Evolutionary conservation across 2,888 invertebrate species (phyloP), one percentile per base, ranked within the genome.

Genomic region (Athalia cordata): DNA sequence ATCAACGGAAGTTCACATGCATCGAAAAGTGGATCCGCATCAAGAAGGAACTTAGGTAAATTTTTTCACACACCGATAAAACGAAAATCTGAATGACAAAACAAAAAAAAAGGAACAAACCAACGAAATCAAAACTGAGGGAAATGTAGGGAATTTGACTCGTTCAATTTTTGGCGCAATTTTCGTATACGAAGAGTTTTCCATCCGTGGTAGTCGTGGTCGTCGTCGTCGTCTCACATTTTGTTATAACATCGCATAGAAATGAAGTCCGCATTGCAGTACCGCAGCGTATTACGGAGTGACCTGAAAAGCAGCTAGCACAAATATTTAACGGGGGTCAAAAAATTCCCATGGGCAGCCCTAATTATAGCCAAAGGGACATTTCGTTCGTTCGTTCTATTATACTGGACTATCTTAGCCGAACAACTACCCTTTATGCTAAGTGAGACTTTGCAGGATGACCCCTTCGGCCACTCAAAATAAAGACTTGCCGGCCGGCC

Each of bases 351-450:
- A 89, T 89, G 89, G 87, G 77, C 79, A 82, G 82, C 82, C 86
- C 89, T 90, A 89, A 90, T 90, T 89, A 89, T 88, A 86, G 85
- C 86, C 86, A 7, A 88, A 83, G 89, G 89, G 89, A 89, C 89
- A 88, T 83, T 29, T 29, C 29, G 29, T 29, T 29, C 29, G 29
- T 29, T 88, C 87, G 85, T 82, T 82, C 85, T 77, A 85, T 87
- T 86, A 87, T 87, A 29, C 75, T 15, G 59, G 50, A 77, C 82
- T 81, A 78, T 80, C 65, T 80, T 85, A 84, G 87, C 85, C 87
- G 84, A 86, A 82, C 85, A 85, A 83, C 86, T 85, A 86, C 85
- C 88, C 84, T 88, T 88, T 88, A 88, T 88, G 88, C 88, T 86
- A 88, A 88, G 88, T 85, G 86, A 88, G 87, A 87, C 79, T 64